These are phyloP conservation scores for Semotilus atromaculatus DNA, from an alignment of 2,797 vertebrate species.

Conservation along the genomic window DNA sequence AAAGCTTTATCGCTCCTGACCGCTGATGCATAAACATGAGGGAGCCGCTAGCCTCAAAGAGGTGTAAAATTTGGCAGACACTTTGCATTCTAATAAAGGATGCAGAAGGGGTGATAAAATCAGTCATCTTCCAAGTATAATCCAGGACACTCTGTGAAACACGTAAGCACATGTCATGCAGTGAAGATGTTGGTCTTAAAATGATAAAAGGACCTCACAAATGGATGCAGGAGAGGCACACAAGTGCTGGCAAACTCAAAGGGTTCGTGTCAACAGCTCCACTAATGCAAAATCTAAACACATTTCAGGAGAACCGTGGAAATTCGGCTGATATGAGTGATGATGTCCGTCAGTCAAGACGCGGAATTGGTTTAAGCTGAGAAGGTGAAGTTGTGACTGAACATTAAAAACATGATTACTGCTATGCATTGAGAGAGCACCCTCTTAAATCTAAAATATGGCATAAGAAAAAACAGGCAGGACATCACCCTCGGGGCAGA, in stretches of 20 bases:
- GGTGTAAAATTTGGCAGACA: constrained; percentile 64
- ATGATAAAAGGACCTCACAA: constrained; percentile 62
- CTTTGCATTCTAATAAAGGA: constrained; percentile 69
- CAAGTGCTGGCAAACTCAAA: constrained; percentile 23
- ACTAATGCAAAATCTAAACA: constrained; percentile 48
- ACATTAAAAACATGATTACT: constrained; percentile 31
- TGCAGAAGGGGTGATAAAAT: constrained; percentile 64
- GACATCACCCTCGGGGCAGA: constrained; percentile 72
- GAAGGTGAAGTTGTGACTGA: not conserved
- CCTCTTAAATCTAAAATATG: constrained; percentile 55
- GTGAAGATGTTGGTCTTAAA: constrained; percentile 57
- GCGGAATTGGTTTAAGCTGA: constrained; percentile 5
- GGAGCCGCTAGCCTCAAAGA: constrained; percentile 49
- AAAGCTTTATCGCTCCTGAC: constrained; percentile 66
- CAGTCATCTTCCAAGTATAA: constrained; percentile 63
- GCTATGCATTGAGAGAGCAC: constrained; percentile 59
- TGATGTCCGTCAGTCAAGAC: constrained; percentile 25
- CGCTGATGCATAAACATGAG: constrained; percentile 65
- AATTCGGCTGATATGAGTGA: constrained; percentile 7
- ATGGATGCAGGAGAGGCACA: constrained; percentile 40
- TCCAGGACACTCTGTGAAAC: constrained; percentile 59
- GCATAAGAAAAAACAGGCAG: constrained; percentile 63
- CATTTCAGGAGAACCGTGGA: constrained; percentile 17
- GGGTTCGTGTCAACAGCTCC: constrained; percentile 30
- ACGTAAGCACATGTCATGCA: constrained; percentile 54